Base-by-base conservation (phyloP, 2,113 vertebrate genomes). In the Geococcyx californianus region DNA sequence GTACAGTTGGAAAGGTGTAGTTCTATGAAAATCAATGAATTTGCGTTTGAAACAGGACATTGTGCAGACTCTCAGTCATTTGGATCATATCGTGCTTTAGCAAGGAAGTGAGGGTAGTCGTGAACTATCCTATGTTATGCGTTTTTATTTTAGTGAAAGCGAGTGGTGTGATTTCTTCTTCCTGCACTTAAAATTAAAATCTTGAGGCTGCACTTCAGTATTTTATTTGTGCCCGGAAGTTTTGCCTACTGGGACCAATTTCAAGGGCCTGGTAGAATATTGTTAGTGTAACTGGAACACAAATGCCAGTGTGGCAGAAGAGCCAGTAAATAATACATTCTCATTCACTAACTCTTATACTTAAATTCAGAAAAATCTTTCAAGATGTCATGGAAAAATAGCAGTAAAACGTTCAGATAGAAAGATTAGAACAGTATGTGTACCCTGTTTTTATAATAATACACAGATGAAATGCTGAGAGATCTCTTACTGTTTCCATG, bases 391-490 rank as follows among this genome's bases (percentile, higher is more conserved):
- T 60, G 52, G 52, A 93, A 92, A 96, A 96, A 88, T 93, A 92
- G 67, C 55, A 95, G 63, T 78, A 97, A 94, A 87, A 56, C 14
- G 23, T 95, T 96, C 97, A 93, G 96, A 93, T 86, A 77, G 54
- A 90, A 26, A 95, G 92, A 56, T 85, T 95, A 84, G 72, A 90
- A 67, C 75, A 44, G 78, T 93, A 21, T 77, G 42, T 73, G 42
- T 95, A 42, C 84, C 31, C 26, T 93, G 19, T 88, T 97, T 97
- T 97, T 97, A 33, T 78, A 97, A 90, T 95, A 97, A 92, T 97
- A 92, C 74, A 75, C 87, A 90, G 74, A 84, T 12, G 76, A 87
- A 97, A 96, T 95, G 91, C 73, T 96, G 91, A 97, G 95, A 91
- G 66, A 90, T 96, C 83, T 90, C 95, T 78, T 96, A 78, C 83